These are phyloP conservation scores for Epicampocera succincta DNA, from an alignment of 2,888 invertebrate genomes.

Conservation along the genomic window DNA sequence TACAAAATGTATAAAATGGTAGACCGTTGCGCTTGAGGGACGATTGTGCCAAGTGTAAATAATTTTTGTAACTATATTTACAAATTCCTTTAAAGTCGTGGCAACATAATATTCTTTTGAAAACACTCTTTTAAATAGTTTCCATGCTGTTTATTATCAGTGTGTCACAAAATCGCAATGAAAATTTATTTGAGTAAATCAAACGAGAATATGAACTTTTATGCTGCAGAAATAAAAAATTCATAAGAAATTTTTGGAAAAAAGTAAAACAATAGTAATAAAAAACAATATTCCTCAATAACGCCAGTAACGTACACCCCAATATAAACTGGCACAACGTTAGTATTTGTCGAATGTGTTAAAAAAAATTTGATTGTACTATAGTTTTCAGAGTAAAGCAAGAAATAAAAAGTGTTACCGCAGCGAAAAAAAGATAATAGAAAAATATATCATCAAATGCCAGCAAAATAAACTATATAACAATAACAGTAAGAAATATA, in stretches of 20 bases:
- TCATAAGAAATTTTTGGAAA: conserved; percentile 28
- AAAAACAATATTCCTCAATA: too few species aligned
- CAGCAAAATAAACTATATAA: too few species aligned
- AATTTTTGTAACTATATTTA: too few species aligned
- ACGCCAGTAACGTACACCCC: too few species aligned
- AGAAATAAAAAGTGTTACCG: conserved; percentile 36
- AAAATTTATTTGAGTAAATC: conserved; percentile 55
- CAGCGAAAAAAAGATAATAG: conserved; percentile 39
- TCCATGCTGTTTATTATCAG: conserved; percentile 20
- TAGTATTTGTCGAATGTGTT: too few species aligned
- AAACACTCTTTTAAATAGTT: conserved; percentile 7
- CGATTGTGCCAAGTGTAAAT: too few species aligned
- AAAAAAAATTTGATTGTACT: conserved; percentile 15
- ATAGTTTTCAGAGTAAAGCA: conserved; percentile 17
- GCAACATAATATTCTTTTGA: neutral
- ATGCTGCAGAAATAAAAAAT: conserved; percentile 40
- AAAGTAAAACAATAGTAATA: neutral
- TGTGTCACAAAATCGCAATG: conserved; percentile 35
- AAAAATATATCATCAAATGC: conserved; percentile 44
- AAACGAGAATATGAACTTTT: conserved; percentile 41
- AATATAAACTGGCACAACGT: too few species aligned
- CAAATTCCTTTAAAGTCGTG: neutral
- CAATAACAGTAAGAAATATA: conserved; percentile 36
- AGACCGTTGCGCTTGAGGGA: too few species aligned
- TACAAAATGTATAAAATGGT: too few species aligned